Evolutionary conservation across 2,888 invertebrate genomes (phyloP).

Genomic region (Cistogaster globosa): DNA sequence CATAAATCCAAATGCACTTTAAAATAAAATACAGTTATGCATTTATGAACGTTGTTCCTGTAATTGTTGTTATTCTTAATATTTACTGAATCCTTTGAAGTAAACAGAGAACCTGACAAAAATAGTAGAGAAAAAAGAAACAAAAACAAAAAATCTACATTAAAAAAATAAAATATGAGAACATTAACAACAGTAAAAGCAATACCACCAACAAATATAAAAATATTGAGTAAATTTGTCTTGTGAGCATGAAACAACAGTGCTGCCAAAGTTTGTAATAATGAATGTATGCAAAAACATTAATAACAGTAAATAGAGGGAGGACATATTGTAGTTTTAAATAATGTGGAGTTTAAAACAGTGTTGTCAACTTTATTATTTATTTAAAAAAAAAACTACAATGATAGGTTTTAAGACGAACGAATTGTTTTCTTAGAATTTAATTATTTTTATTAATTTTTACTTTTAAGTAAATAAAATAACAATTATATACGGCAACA

Average conservation of each 20-base stretch:
- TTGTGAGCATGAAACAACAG: conserved; percentile 9
- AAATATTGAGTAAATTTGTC: conserved; percentile 30
- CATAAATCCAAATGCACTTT: not conserved
- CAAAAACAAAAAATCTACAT: conserved; percentile 16
- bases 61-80: conserved; percentile 5
- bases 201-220: conserved; percentile 13
- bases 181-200: conserved; percentile 44
- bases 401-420: no score
- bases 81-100: conserved; percentile 39
- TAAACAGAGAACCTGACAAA: conserved; percentile 16
- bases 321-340: not conserved
- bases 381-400: no score
- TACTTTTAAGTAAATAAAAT: no score
- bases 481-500: no score
- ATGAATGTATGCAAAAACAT: conserved; percentile 22
- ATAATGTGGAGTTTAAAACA: not conserved
- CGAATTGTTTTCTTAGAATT: no score
- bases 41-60: not conserved
- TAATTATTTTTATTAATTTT: no score
- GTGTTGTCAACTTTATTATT: not conserved
- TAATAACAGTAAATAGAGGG: not conserved
- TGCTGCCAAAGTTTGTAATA: conserved; percentile 14
- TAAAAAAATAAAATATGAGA: conserved; percentile 46
- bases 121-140: not conserved
- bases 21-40: not conserved